Evolutionary conservation across 2,888 invertebrate species (phyloP).

Genomic region (Drosophila nigricruria): DNA sequence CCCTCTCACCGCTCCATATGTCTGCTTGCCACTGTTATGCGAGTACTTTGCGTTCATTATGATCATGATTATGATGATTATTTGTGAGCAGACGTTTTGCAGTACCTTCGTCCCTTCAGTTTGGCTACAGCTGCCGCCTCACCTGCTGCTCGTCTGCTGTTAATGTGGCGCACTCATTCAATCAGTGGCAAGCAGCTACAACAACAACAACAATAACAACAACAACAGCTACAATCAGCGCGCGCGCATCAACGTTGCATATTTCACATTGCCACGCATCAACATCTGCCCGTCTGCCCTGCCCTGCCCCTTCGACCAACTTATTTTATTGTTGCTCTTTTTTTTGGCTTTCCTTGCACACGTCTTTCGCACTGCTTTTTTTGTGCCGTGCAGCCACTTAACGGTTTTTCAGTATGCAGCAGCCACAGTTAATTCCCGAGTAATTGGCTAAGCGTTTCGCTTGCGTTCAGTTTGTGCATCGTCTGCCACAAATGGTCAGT

Average conservation of each 20-base stretch:
- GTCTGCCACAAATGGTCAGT: conserved; percentile 46
- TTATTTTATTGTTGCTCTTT: neutral
- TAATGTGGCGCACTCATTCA: conserved; percentile 72
- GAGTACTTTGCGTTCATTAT: conserved; percentile 36
- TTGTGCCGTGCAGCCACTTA: conserved; percentile 63
- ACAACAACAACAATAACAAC: conserved; percentile 28
- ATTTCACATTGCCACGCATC: conserved; percentile 47
- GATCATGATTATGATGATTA: conserved; percentile 45
- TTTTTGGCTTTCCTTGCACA: conserved; percentile 37
- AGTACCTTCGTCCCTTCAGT: conserved; percentile 21
- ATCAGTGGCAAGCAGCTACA: conserved; percentile 46
- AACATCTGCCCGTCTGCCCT: neutral
- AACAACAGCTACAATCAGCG: conserved; percentile 61
- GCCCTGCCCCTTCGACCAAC: neutral
- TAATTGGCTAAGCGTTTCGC: conserved; percentile 78
- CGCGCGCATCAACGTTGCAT: conserved; percentile 72
- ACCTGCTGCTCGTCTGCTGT: conserved; percentile 27
- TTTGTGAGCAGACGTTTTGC: conserved; percentile 43
- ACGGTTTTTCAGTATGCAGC: conserved; percentile 73
- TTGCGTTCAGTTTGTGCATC: conserved; percentile 65
- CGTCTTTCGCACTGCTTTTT: conserved; percentile 45
- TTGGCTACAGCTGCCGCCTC: neutral
- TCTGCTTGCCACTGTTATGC: conserved; percentile 8
- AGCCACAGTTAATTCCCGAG: conserved; percentile 72
- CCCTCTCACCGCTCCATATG: neutral